Percentiles rank a stretch among this genome's conserved stretches.
Conservation (phyloP, 2,888 invertebrate genomes). For the Strigamia transsilvanica region DNA sequence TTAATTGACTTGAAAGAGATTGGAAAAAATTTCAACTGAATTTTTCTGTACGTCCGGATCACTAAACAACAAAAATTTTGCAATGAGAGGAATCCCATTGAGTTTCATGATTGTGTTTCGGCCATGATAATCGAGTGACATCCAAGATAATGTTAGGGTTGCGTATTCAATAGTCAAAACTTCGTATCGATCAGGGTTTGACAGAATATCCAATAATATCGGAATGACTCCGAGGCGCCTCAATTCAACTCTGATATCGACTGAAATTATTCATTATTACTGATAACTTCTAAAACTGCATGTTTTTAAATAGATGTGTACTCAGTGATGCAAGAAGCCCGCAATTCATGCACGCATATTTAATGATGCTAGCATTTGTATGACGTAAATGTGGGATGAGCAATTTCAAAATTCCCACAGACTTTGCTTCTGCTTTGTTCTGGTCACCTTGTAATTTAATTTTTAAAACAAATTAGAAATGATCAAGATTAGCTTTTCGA, state of each 20-base stretch:
- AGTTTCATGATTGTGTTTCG: constrained; percentile 33
- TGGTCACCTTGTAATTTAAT: not conserved
- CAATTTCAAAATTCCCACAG: constrained; percentile 9
- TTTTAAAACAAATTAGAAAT: not conserved
- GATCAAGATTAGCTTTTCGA: not conserved
- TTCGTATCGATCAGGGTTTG: not conserved
- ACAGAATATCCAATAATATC: not conserved
- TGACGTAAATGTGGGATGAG: constrained; percentile 17
- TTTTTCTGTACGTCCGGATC: constrained; percentile 45
- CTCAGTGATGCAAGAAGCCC: not conserved
- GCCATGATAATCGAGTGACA: constrained; percentile 28
- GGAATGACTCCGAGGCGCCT: constrained; percentile 13
- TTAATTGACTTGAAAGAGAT: not conserved
- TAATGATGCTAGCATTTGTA: not conserved
- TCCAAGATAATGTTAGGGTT: constrained; percentile 23
- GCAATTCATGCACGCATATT: constrained; percentile 27
- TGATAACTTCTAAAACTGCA: not conserved
- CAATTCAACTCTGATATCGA: constrained; percentile 8
- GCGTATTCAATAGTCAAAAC: constrained; percentile 12
- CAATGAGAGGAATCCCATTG: constrained; percentile 2
- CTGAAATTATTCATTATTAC: not conserved
- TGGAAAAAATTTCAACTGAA: not conserved
- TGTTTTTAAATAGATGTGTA: not conserved
- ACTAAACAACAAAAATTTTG: not conserved
- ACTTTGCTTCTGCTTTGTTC: constrained; percentile 17